Percentiles rank a stretch among this genome's conserved stretches.
Evolutionary conservation across 2,113 vertebrate species (phyloP).

Genomic region (Orycteropus afer): DNA sequence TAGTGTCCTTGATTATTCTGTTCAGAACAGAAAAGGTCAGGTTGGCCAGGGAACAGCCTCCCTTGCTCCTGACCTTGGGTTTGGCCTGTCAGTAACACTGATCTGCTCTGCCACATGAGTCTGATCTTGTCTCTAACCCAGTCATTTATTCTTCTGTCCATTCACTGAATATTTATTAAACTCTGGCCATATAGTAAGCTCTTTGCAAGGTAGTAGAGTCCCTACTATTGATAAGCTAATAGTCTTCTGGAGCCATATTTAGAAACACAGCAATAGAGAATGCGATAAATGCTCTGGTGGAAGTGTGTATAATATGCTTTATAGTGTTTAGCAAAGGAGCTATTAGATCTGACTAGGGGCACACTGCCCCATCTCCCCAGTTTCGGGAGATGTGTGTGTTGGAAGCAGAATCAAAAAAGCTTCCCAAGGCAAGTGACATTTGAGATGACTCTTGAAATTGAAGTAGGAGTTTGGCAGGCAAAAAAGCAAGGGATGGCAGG

Average conservation of each 20-base stretch:
- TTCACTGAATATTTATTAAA: conserved; percentile 64
- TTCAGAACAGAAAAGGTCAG: conserved; percentile 59
- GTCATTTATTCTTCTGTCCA: conserved; percentile 42
- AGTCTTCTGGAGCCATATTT: conserved; percentile 17
- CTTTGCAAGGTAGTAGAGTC: conserved; percentile 36
- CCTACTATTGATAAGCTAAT: not conserved
- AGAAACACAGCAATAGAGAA: not conserved
- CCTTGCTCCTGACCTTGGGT: conserved; percentile 62
- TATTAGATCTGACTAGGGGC: not conserved
- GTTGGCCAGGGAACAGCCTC: conserved; percentile 1
- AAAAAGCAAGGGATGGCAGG: not conserved
- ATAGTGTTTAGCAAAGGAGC: not conserved
- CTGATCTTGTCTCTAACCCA: conserved; percentile 25
- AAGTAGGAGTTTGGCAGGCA: not conserved
- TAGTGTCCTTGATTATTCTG: conserved; percentile 44
- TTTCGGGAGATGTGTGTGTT: not conserved
- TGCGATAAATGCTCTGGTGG: not conserved
- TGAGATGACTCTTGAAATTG: conserved; percentile 21
- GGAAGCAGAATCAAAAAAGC: not conserved
- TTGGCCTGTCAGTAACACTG: conserved; percentile 31
- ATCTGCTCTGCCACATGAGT: not conserved
- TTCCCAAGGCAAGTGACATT: not conserved
- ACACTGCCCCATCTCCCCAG: not conserved
- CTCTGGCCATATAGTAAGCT: conserved; percentile 55
- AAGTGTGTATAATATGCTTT: not conserved